Evolutionary conservation across 2,888 invertebrate species (phyloP).

Genomic region (Andrena trimmerana): DNA sequence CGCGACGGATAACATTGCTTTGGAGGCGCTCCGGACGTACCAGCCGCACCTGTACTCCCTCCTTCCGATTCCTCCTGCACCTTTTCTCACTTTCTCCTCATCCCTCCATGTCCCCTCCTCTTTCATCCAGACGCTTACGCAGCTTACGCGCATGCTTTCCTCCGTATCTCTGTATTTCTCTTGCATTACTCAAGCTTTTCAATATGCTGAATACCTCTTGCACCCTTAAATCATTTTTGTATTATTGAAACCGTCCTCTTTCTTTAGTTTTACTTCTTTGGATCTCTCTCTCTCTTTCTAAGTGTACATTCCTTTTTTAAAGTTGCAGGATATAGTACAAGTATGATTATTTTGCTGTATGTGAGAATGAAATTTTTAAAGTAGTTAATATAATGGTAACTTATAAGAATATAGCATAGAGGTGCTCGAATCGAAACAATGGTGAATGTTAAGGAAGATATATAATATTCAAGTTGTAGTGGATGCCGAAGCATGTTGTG

Average conservation of each 20-base stretch:
- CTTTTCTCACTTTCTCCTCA: conserved; percentile 55
- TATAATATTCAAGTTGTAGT: conserved; percentile 8
- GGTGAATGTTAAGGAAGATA: not conserved
- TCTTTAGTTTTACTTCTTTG: too few species aligned
- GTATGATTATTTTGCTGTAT: too few species aligned
- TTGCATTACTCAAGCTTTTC: not conserved
- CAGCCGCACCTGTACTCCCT: conserved; percentile 78
- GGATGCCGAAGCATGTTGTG: not conserved
- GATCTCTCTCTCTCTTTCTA: too few species aligned
- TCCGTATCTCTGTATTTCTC: conserved; percentile 6
- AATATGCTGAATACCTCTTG: too few species aligned
- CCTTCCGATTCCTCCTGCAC: conserved; percentile 54
- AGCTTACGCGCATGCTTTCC: not conserved
- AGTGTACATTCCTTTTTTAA: too few species aligned
- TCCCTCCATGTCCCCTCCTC: conserved; percentile 30
- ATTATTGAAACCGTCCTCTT: too few species aligned
- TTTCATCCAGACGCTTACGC: conserved; percentile 6
- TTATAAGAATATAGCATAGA: not conserved
- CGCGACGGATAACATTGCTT: conserved; percentile 68
- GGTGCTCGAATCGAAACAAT: not conserved
- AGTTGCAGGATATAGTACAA: too few species aligned
- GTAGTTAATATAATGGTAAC: not conserved
- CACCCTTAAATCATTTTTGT: too few species aligned
- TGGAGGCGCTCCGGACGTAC: conserved; percentile 73
- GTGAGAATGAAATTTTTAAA: not conserved